phyloP scores from a whole-genome alignment of 2,888 invertebrate species.

The Nemapogon koenigi region DNA sequence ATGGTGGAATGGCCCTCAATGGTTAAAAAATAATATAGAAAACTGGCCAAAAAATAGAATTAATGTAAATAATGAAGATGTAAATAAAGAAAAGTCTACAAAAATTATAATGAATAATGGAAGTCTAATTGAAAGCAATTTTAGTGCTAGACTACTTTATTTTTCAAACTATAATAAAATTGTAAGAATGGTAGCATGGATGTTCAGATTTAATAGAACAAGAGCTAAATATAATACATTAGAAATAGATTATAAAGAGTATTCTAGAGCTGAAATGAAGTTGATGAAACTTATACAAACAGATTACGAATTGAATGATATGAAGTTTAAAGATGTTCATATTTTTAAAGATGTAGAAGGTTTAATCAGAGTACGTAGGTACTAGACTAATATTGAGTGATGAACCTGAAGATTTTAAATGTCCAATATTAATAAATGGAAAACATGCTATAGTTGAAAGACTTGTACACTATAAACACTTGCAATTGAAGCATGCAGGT shows the following conservation, averaged over 20 bases:
- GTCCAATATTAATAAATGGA: constrained; percentile 6
- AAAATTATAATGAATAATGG: too few relatives aligned
- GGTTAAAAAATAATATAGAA: constrained; percentile 1
- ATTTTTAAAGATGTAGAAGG: constrained; percentile 1
- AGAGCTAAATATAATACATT: too few relatives aligned
- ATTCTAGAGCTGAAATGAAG: background rate
- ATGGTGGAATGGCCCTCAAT: constrained; percentile 10
- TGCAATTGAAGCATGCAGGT: constrained; percentile 7
- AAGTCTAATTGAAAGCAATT: background rate
- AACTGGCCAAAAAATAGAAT: constrained; percentile 4
- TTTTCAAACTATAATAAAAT: constrained; percentile 10
- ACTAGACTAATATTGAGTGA: constrained; percentile 7
- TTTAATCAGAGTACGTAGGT: constrained; percentile 5
- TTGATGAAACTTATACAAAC: background rate
- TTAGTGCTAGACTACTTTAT: background rate
- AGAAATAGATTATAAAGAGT: background rate
- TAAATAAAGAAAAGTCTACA: background rate
- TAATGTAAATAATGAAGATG: background rate
- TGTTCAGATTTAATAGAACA: constrained; percentile 3
- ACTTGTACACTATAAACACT: constrained; percentile 4
- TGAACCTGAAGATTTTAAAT: constrained; percentile 7
- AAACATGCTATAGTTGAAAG: constrained; percentile 4
- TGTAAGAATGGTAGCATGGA: constrained; percentile 9
- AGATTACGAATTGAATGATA: background rate
- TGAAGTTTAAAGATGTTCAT: background rate